Conservation (phyloP, 2,113 vertebrate genomes). For the Thalassoma bifasciatum region DNA sequence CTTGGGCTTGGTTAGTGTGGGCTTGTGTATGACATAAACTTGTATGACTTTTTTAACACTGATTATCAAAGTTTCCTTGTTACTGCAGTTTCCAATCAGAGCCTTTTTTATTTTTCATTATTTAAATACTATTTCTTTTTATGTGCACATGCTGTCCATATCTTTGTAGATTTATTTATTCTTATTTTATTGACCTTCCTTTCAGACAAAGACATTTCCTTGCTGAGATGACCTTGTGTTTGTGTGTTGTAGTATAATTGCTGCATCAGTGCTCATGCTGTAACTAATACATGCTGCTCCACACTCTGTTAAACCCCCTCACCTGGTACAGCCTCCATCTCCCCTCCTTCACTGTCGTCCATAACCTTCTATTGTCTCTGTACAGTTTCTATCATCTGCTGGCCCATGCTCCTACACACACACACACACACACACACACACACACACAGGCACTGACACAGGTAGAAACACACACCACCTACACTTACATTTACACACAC, state of each 20-base stretch:
- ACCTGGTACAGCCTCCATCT: constrained; percentile 55
- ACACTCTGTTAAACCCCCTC: constrained; percentile 66
- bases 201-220: constrained; percentile 30
- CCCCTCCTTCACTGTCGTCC: constrained; percentile 44
- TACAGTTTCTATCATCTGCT: constrained; percentile 52
- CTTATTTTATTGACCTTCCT: constrained; percentile 37
- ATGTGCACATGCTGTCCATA: background rate
- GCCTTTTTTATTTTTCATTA: no score
- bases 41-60: no score
- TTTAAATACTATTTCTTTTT: no score
- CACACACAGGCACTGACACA: constrained; percentile 21
- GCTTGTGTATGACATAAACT: no score
- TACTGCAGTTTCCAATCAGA: no score
- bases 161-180: background rate
- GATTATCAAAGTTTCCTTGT: no score
- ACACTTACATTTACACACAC: constrained; percentile 25
- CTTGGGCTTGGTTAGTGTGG: no score
- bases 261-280: constrained; percentile 29
- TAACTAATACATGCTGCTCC: constrained; percentile 67
- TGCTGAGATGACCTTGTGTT: constrained; percentile 53
- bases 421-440: constrained; percentile 6
- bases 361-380: constrained; percentile 72
- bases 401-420: constrained; percentile 40
- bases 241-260: constrained; percentile 12
- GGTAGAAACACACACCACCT: constrained; percentile 7